Conservation (phyloP, 2,888 invertebrate species). For the Plemyria rubiginata region DNA sequence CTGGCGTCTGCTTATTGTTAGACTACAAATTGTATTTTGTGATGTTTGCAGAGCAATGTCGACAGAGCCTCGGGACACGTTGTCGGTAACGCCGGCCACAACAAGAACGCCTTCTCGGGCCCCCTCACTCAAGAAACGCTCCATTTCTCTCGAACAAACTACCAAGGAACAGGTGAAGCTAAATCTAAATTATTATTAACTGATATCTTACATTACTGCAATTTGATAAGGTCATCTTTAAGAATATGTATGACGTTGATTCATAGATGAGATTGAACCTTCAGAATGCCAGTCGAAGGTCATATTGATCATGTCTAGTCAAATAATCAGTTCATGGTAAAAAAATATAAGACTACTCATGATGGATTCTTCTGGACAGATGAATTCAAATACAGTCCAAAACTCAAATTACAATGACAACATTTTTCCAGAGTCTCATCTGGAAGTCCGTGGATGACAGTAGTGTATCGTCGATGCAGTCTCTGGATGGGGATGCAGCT, state of each 20-base stretch:
- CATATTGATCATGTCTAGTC: too few species aligned
- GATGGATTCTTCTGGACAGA: too few species aligned
- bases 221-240: too few species aligned
- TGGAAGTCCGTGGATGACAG: slow-evolving; percentile 94
- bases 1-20: too few species aligned
- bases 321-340: too few species aligned
- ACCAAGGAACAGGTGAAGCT: slow-evolving; percentile 75
- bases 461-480: slow-evolving; percentile 93
- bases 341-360: too few species aligned
- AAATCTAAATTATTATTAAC: too few species aligned
- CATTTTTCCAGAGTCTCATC: slow-evolving; percentile 83
- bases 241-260: too few species aligned
- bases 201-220: too few species aligned
- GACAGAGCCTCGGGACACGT: slow-evolving; percentile 77
- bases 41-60: slow-evolving; percentile 71
- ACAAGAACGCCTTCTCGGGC: slow-evolving; percentile 69
- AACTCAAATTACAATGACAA: not conserved
- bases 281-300: too few species aligned
- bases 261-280: too few species aligned
- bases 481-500: slow-evolving; percentile 86
- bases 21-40: not conserved
- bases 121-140: slow-evolving; percentile 81
- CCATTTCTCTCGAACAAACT: slow-evolving; percentile 80
- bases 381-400: not conserved
- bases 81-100: slow-evolving; percentile 65